A percentile compares a stretch with the other conserved stretches of the same genome.
phyloP scores from a whole-genome alignment of 64 coral and sea anemone species.

The Dendronephthya gigantea region DNA sequence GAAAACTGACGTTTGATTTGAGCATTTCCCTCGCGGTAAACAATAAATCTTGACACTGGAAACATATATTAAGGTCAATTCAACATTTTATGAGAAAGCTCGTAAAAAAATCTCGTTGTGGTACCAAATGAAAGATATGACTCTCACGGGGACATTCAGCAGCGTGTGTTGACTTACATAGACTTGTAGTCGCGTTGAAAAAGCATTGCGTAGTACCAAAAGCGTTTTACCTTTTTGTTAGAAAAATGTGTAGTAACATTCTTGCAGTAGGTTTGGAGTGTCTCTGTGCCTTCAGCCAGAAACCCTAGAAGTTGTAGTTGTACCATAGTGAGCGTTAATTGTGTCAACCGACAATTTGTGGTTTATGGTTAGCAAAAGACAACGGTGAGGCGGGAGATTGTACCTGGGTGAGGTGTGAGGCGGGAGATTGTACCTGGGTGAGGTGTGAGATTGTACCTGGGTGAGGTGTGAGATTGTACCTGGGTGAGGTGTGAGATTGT shows the following conservation, averaged over 20 bases:
- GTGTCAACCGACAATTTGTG: background rate
- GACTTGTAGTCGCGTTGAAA: too few relatives aligned
- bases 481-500: too few relatives aligned
- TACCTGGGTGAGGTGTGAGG: too few relatives aligned
- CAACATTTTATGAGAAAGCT: too few relatives aligned
- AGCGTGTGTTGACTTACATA: background rate
- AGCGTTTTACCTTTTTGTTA: conserved; percentile 75
- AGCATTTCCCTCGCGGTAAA: conserved; percentile 77
- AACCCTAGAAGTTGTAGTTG: conserved; percentile 55
- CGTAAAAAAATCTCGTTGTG: background rate
- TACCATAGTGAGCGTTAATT: too few relatives aligned
- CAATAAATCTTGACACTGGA: conserved; percentile 91
- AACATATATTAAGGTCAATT: background rate
- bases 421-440: too few relatives aligned
- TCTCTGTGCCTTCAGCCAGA: conserved; percentile 32
- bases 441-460: too few relatives aligned
- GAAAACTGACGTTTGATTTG: conserved; percentile 53
- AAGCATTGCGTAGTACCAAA: background rate
- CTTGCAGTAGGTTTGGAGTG: conserved; percentile 62
- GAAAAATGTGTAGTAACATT: conserved; percentile 82
- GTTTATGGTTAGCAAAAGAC: background rate
- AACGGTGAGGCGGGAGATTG: too few relatives aligned
- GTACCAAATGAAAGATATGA: background rate
- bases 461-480: too few relatives aligned
- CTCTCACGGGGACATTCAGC: background rate